Percentiles rank a stretch among this genome's conserved stretches.
Conservation (phyloP, 92 coral and sea anemone genomes). For the Epizoanthus illoricatus region DNA sequence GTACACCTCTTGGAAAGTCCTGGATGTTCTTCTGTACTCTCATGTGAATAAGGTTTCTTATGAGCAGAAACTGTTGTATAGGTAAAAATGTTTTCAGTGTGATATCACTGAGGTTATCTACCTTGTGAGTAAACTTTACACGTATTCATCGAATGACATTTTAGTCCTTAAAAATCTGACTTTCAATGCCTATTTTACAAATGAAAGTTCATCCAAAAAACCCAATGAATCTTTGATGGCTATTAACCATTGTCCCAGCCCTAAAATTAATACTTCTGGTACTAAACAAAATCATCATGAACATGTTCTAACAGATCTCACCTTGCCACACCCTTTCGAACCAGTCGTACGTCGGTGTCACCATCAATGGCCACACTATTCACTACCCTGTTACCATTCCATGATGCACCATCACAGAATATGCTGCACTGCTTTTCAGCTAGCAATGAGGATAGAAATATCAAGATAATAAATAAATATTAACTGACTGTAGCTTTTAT, state of each 20-base stretch:
- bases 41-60: too few species aligned
- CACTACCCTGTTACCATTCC: constrained; percentile 75
- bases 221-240: too few species aligned
- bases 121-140: neutral
- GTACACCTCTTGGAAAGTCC: too few species aligned
- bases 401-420: constrained; percentile 72
- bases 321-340: constrained; percentile 90
- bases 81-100: too few species aligned
- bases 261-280: neutral
- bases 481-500: neutral
- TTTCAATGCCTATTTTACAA: too few species aligned
- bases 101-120: neutral
- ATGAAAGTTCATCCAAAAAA: too few species aligned
- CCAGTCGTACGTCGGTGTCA: constrained; percentile 72
- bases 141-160: neutral
- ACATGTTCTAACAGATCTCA: constrained; percentile 13
- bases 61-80: too few species aligned
- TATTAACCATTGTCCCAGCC: too few species aligned
- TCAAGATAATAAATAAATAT: neutral
- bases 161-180: too few species aligned
- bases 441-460: constrained; percentile 25
- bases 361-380: constrained; percentile 54
- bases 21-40: too few species aligned
- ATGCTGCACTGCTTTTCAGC: constrained; percentile 79
- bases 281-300: neutral